Evolutionary conservation across 1,140 invertebrate genomes (phyloP), one percentile per base, ranked within the genome.

Genomic region (Brachionus koreanus): DNA sequence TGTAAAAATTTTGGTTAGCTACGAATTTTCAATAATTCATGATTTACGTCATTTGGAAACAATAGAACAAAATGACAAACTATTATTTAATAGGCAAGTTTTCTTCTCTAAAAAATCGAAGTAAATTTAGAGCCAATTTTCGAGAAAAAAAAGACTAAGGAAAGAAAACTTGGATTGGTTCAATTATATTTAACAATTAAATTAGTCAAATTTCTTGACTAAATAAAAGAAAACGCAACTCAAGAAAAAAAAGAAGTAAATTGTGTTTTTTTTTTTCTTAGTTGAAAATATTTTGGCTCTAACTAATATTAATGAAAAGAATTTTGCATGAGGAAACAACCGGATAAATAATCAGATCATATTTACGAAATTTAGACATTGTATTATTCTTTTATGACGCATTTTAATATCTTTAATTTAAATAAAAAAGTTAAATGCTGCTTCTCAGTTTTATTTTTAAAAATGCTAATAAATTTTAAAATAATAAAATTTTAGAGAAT

Each of bases 181-280:
- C 37, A 69, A 7, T 69, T 69, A n/a, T 39, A 69, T 43, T 69
- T 39, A 69, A 39, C 35, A 39, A 69, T 69, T 69, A 69, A 69
- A 33, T 39, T 19, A 69, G 33, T 69, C 63, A 65, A 65, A 12
- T 65, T 65, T 65, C 12, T 33, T 16, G 3, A 65, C n/a, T 69
- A 23, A 69, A 69, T 69, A 69, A 69, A 69, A 69, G 37, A n/a
- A 69, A 69, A n/a, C 33, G 19, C 10, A 37, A 69, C 65, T 39
- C n/a, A 37, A 69, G 4, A 37, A 37, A 69, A 37, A 37, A 39
- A 35, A 67, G 33, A 67, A 67, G 29, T 33, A 67, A 39, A 35
- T 39, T 39, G 33, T 39, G 37, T 39, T 69, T 69, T 69, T 69
- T 23, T 19, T 69, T 69, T 69, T 69, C 1, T 19, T 39, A 7